Evolutionary conservation across 2,113 vertebrate genomes (phyloP).

Genomic region (Tichodroma muraria): DNA sequence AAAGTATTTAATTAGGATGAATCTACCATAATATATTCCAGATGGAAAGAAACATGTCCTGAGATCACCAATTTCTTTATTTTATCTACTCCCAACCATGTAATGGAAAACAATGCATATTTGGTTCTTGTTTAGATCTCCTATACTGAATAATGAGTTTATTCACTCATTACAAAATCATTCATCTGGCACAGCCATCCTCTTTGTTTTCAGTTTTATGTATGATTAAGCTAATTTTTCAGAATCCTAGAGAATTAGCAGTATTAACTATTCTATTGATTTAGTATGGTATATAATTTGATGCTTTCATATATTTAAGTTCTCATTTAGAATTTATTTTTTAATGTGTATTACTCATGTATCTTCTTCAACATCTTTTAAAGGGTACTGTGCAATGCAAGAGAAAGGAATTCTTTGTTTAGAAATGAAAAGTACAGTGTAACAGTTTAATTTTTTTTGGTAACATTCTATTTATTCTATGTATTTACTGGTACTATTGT

Average conservation of each 20-base stretch:
- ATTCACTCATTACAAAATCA: not conserved
- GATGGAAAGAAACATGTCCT: not conserved
- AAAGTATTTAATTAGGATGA: not conserved
- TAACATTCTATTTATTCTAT: not conserved
- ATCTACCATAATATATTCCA: not conserved
- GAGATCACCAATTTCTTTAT: not conserved
- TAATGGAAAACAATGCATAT: not conserved
- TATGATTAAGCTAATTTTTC: not conserved
- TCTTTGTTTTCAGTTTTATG: not conserved
- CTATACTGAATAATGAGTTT: not conserved
- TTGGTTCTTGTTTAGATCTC: not conserved
- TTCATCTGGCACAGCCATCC: not conserved
- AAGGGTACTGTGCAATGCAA: not conserved
- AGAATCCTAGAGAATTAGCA: not conserved
- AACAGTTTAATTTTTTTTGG: not conserved
- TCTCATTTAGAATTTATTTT: not conserved
- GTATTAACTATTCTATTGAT: not conserved
- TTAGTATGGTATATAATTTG: not conserved
- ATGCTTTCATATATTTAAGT: not conserved
- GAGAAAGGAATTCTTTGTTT: not conserved
- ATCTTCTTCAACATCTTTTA: not conserved
- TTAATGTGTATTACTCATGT: not conserved
- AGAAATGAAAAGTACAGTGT: not conserved
- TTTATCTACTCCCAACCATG: not conserved
- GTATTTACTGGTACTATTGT: not conserved